Conservation (phyloP, 2,113 vertebrate genomes). For the Chunga burmeisteri region DNA sequence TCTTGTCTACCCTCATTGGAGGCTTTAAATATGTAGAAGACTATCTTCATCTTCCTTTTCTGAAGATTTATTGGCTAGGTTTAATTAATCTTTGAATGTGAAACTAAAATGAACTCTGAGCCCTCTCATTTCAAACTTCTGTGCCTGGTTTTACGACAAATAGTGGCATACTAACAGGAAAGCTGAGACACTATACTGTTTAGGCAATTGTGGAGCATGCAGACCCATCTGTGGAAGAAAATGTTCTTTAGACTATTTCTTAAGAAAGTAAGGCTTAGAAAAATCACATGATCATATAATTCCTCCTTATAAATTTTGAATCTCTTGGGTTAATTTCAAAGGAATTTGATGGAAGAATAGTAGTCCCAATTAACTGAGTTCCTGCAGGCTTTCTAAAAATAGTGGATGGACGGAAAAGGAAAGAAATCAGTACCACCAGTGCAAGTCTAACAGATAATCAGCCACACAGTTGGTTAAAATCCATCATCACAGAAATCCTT, state of each 20-base stretch:
- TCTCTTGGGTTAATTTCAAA: not conserved
- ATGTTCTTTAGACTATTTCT: not conserved
- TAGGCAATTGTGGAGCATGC: not conserved
- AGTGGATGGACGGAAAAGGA: not conserved
- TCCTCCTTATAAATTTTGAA: not conserved
- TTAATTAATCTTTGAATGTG: slow-evolving; percentile 42
- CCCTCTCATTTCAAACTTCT: not conserved
- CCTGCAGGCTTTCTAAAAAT: not conserved
- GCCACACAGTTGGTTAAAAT: not conserved
- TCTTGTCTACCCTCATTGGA: not conserved
- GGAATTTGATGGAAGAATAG: not conserved
- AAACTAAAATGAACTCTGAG: slow-evolving; percentile 18
- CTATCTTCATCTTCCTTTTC: not conserved
- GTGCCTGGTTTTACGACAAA: not conserved
- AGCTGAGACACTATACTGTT: not conserved
- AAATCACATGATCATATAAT: not conserved
- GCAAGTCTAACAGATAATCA: not conserved
- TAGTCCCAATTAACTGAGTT: not conserved
- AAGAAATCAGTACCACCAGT: not conserved
- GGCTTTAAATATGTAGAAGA: slow-evolving; percentile 23
- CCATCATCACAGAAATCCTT: not conserved
- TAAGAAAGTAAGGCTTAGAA: not conserved
- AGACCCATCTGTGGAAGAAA: not conserved
- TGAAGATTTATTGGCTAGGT: not conserved
- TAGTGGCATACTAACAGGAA: not conserved